Conservation (phyloP, 2,113 vertebrate genomes). For the Epinephelus moara region DNA sequence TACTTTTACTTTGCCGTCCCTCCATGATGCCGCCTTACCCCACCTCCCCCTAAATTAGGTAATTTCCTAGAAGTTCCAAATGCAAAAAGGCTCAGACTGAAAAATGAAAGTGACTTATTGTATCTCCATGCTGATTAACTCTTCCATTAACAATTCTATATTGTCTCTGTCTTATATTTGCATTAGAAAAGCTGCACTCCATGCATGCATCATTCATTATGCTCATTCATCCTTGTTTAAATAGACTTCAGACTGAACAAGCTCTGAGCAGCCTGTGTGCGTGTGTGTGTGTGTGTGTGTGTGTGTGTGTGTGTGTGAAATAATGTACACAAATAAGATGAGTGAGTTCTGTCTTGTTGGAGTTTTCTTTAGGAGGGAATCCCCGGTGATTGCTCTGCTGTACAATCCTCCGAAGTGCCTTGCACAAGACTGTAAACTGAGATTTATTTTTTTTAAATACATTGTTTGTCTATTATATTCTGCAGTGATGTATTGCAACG, state of each 20-base stretch:
- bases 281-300: too few relatives aligned
- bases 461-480: conserved; percentile 24
- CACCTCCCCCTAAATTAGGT: too few relatives aligned
- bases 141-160: conserved; percentile 47
- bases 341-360: conserved; percentile 75
- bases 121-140: conserved; percentile 46
- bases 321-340: conserved; percentile 67
- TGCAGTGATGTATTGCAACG: conserved; percentile 13
- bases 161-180: conserved; percentile 61
- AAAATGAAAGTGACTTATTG: conserved; percentile 39
- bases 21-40: background rate
- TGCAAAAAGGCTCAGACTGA: background rate
- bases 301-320: conserved; percentile 55
- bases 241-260: conserved; percentile 71
- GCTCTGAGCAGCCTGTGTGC: conserved; percentile 61
- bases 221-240: conserved; percentile 76
- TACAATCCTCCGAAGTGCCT: conserved; percentile 48
- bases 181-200: conserved; percentile 63
- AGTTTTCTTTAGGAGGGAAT: conserved; percentile 80
- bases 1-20: background rate
- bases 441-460: conserved; percentile 34
- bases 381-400: conserved; percentile 70
- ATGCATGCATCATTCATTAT: conserved; percentile 68
- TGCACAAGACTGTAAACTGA: conserved; percentile 34
- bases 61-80: conserved; percentile 8